Conservation (phyloP, 2,888 invertebrate genomes). For the Lamproptera curius region DNA sequence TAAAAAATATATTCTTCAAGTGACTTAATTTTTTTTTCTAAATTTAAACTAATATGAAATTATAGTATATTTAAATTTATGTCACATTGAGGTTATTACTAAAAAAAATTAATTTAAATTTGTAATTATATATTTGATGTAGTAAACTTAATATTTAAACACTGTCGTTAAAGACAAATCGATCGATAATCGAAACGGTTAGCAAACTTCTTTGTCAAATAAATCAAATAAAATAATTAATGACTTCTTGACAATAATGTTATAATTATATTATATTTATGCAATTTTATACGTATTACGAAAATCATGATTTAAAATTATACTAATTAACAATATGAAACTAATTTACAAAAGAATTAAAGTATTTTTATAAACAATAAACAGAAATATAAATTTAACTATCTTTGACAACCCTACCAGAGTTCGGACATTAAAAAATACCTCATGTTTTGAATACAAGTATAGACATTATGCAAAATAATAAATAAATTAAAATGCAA, state of each 20-base stretch:
- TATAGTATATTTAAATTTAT: neutral
- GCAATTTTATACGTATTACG: neutral
- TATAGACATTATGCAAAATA: constrained; percentile 16
- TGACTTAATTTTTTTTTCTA: neutral
- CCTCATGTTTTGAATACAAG: constrained; percentile 10
- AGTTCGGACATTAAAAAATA: no score
- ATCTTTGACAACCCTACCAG: constrained; percentile 11
- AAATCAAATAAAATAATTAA: neutral
- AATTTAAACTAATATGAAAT: neutral
- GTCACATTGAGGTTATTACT: no score
- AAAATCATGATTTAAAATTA: neutral
- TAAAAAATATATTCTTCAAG: neutral
- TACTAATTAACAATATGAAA: neutral
- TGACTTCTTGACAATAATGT: no score
- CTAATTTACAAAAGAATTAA: neutral
- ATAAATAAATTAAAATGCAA: no score
- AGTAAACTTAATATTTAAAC: no score
- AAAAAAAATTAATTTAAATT: no score
- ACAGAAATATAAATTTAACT: no score
- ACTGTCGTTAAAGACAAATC: neutral
- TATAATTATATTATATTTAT: no score
- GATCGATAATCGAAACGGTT: neutral
- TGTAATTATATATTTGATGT: no score
- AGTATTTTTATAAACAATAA: no score
- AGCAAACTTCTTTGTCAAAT: neutral